Conservation (phyloP, 2,888 invertebrate genomes). For the Dicyrtomina minuta region DNA sequence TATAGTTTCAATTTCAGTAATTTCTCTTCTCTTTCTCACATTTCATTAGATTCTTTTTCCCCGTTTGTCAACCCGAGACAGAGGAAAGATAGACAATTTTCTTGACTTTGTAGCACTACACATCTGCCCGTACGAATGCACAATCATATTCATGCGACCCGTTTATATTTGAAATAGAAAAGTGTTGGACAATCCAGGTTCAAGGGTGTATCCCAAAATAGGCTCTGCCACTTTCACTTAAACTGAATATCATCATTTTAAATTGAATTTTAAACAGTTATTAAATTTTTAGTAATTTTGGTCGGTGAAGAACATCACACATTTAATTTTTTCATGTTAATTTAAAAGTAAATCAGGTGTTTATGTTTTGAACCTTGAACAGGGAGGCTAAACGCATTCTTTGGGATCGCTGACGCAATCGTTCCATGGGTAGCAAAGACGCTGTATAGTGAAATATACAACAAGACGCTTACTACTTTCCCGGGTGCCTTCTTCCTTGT, state of each 20-base stretch:
- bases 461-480: conserved; percentile 49
- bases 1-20: neutral
- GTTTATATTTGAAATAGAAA: neutral
- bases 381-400: conserved; percentile 11
- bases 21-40: neutral
- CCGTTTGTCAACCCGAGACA: neutral
- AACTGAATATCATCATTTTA: no score
- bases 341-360: no score
- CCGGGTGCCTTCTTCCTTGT: conserved; percentile 53
- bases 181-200: neutral
- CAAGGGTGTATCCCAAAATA: no score
- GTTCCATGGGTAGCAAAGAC: conserved; percentile 3
- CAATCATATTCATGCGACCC: neutral
- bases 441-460: neutral
- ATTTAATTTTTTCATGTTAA: no score
- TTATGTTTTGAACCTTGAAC: neutral
- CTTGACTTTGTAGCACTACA: neutral
- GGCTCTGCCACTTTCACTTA: no score
- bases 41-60: neutral
- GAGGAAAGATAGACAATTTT: neutral
- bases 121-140: neutral
- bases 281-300: no score
- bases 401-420: conserved; percentile 9
- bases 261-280: no score
- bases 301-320: no score